Percentiles rank a stretch among this genome's conserved stretches.
Evolutionary conservation across 2,888 invertebrate species (phyloP).

Genomic region (Lepidocyrtinus sp.): DNA sequence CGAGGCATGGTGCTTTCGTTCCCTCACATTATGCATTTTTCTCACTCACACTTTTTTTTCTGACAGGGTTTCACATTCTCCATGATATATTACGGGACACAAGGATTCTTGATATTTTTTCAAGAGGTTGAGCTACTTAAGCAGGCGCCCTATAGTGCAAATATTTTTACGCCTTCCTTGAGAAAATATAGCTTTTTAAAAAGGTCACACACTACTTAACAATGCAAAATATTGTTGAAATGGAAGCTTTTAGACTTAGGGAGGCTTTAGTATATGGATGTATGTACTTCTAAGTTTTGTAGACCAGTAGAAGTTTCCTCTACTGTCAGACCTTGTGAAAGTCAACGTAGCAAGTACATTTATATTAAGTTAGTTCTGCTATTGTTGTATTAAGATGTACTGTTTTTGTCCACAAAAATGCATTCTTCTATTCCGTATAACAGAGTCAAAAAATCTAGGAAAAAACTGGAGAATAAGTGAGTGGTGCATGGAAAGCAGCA

Average conservation of each 20-base stretch:
- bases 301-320: not conserved
- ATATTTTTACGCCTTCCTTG: not conserved
- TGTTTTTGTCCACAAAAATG: no score
- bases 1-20: conserved; percentile 17
- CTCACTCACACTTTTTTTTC: conserved; percentile 17
- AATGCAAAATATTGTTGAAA: not conserved
- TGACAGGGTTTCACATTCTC: conserved; percentile 11
- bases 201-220: not conserved
- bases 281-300: not conserved
- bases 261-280: not conserved
- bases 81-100: conserved; percentile 53
- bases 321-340: not conserved
- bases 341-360: no score
- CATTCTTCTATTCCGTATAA: not conserved
- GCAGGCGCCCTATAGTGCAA: not conserved
- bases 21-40: conserved; percentile 46
- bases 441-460: not conserved
- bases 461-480: conserved; percentile 2
- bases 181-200: not conserved
- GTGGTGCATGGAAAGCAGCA: conserved; percentile 12
- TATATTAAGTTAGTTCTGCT: no score
- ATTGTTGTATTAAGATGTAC: no score
- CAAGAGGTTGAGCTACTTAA: conserved; percentile 38
- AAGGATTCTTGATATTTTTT: conserved; percentile 32
- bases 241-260: not conserved